Evolutionary conservation across 2,797 vertebrate genomes (phyloP), one percentile per base, ranked within the genome.

Genomic region (Siniperca obscura): DNA sequence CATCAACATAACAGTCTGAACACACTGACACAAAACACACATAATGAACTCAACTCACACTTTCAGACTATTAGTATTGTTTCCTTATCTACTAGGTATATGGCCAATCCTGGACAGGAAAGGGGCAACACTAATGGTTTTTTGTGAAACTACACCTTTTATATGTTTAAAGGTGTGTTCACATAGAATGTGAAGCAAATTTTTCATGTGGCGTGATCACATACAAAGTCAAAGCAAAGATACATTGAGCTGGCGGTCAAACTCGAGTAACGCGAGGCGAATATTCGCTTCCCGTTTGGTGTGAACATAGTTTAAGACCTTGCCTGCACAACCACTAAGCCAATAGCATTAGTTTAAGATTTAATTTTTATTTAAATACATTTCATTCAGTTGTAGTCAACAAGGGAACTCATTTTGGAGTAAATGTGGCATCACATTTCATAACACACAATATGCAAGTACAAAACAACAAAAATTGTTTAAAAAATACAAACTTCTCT

Each of bases 361-460:
- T 36, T 8, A 34, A 64, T 40, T 61, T 70, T 53, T 53, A 75
- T 82, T 71, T 3, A 21, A 30, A 46, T 52, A 17, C 30, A 25
- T 36, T 59, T 48, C 42, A 56, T 79, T 76, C 22, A 50, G 19
- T 48, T 55, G 5, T 38, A 38, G 4, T 67, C 73, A 70, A 61
- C 53, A 67, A 70, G 22, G 59, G 40, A 56, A 42, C 40, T 68
- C 40, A 40, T 42, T 77, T 57, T 61, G 52, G n/a, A 68, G 21
- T 38, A 74, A 65, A 67, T 72, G 34, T 70, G 79, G 65, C 70
- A 74, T 74, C 68, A 67, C 19, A 48, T 79, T 57, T 55, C 40
- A 64, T 53, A 30, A 81, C 34, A 69, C 21, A 30, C 59, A 62
- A 40, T 46, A 60, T 38, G 27, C 5, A 42, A 56, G 38, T 17